Evolutionary conservation across 1,140 invertebrate species (phyloP), one percentile per base, ranked within the genome.

Genomic region (Drosophila mojavensis): DNA sequence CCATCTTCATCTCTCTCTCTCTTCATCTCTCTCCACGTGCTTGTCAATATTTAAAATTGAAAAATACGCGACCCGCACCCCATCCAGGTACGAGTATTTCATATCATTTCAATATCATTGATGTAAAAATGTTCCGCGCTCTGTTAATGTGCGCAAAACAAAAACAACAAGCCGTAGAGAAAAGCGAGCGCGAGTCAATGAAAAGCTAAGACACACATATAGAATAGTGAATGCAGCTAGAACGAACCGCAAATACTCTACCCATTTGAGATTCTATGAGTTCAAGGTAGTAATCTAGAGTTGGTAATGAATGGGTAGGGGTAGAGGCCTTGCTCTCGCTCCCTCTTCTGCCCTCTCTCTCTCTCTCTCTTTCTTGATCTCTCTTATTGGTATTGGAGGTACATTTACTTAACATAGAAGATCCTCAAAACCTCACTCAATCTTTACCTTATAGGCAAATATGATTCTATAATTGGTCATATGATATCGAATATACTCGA

Each of bases 21-120:
- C 26, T 28, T 5, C 26, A 28, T 28, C 26, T 28, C 41, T 48
- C 17, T 45, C 36, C 48, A 53, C 39, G 55, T 39, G 66, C 61
- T 88, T 86, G 84, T 88, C 83, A 88, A 88, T 88, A 88, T 88
- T 88, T 88, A 88, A 88, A 88, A 88, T 88, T 88, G 83, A 88
- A 88, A 88, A 88, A 88, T 86, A 79, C 72, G 79, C 61, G 30
- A 47, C 28, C 47, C 41, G n/a, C 60, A n/a, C 10, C 33, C 43
- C 30, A 33, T 9, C 7, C 59, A 61, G 50, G 33, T 69, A 68
- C 59, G 47, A 28, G 65, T 82, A 71, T 82, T 86, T 84, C 81
- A 86, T 79, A 83, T 86, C 79, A 83, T 86, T 88, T 86, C 83
- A 86, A 86, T 86, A 86, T 86, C 80, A 86, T 88, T 88, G 81